Conservation (phyloP, 2,888 invertebrate genomes). For the Caenorhabditis sp. region DNA sequence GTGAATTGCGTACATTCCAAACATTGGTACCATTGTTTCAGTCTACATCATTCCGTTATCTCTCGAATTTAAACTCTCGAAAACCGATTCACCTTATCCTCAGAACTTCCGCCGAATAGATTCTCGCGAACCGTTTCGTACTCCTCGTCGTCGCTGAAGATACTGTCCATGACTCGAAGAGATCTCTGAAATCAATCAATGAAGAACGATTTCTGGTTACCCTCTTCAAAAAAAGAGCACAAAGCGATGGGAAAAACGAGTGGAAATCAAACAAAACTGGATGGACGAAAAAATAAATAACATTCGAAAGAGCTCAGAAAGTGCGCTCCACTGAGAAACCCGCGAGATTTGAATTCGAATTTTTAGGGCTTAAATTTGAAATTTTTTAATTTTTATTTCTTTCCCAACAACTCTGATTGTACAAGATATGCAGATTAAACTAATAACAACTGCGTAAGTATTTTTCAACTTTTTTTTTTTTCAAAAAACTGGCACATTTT, state of each 20-base stretch:
- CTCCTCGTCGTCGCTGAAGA: constrained; percentile 66
- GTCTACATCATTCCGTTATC: constrained; percentile 17
- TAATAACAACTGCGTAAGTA: constrained; percentile 24
- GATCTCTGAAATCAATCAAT: constrained; percentile 4
- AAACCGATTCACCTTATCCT: constrained; percentile 3
- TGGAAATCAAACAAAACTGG: constrained; percentile 15
- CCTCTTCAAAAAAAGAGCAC: not conserved
- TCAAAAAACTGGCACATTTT: too few species aligned
- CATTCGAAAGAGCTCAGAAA: too few species aligned
- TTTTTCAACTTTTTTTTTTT: not conserved
- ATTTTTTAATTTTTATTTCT: not conserved
- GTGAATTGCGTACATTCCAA: constrained; percentile 45
- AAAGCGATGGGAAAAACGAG: constrained; percentile 3
- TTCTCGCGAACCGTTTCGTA: constrained; percentile 31
- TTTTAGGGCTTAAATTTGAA: not conserved
- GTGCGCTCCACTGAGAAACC: constrained; percentile 20
- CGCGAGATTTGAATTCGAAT: constrained; percentile 27
- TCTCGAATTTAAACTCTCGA: not conserved
- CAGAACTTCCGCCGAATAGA: constrained; percentile 15
- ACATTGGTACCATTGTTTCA: constrained; percentile 40
- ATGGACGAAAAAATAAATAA: not conserved
- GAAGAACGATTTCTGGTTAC: constrained; percentile 16
- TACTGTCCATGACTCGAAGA: constrained; percentile 21
- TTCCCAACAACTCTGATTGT: not conserved
- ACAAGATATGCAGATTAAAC: constrained; percentile 31